Conservation (phyloP, 2,888 invertebrate genomes). For the Acleris cristana region DNA sequence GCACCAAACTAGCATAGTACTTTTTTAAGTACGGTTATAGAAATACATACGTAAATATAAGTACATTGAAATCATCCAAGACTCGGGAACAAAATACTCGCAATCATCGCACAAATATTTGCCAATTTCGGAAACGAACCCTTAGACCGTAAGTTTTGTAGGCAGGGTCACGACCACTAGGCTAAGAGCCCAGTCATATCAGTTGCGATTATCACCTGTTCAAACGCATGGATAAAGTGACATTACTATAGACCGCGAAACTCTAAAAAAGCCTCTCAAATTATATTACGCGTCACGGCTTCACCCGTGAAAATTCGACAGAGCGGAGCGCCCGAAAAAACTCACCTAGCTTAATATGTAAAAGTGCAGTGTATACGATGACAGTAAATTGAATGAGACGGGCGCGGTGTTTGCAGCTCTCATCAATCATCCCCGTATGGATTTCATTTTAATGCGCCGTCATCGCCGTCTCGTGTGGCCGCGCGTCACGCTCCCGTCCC, state of each 20-base stretch:
- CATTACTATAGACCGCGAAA: not conserved
- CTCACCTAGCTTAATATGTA: constrained; percentile 41
- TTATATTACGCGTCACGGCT: constrained; percentile 14
- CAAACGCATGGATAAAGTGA: no score
- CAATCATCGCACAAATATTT: no score
- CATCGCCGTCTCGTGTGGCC: constrained; percentile 77
- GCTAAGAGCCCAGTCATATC: no score
- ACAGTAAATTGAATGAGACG: constrained; percentile 79
- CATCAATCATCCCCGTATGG: constrained; percentile 81
- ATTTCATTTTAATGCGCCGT: constrained; percentile 82
- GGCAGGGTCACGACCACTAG: no score
- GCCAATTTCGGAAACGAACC: no score
- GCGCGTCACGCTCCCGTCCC: constrained; percentile 48
- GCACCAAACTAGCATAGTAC: no score
- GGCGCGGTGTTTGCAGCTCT: constrained; percentile 74
- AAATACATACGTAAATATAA: no score
- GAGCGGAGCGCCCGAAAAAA: constrained; percentile 20
- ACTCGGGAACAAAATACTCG: no score
- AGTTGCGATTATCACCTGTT: no score
- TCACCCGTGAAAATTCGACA: constrained; percentile 11
- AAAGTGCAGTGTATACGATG: constrained; percentile 55
- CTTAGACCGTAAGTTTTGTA: no score
- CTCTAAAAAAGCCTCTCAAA: constrained; percentile 9
- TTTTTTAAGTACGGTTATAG: no score
- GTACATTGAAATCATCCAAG: no score